Evolutionary conservation across 1,140 invertebrate genomes (phyloP).

Genomic region (Drosophila nigromelanica): DNA sequence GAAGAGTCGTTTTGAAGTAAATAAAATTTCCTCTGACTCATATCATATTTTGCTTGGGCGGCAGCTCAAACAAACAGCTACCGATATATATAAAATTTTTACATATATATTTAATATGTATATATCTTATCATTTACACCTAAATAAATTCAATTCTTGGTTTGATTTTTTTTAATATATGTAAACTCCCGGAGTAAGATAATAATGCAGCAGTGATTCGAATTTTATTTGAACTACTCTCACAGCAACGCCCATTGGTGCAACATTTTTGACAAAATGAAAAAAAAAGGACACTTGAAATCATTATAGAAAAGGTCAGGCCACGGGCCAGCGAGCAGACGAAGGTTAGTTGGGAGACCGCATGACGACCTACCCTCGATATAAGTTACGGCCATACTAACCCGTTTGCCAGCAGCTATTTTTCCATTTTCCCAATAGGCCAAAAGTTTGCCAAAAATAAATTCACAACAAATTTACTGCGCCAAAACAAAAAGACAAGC

Average conservation of each 20-base stretch:
- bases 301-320: constrained; percentile 42
- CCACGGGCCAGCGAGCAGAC: constrained; percentile 30
- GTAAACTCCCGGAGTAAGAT: constrained; percentile 13
- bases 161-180: constrained; percentile 2
- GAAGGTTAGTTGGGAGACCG: constrained; percentile 40
- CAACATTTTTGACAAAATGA: constrained; percentile 33
- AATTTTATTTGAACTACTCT: constrained; percentile 22
- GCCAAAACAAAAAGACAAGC: constrained; percentile 34
- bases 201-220: constrained; percentile 31
- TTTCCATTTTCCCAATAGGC: constrained; percentile 43
- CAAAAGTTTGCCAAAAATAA: constrained; percentile 56
- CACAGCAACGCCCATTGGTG: constrained; percentile 12
- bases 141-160: constrained; percentile 25
- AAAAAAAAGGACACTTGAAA: constrained; percentile 31
- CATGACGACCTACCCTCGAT: constrained; percentile 19
- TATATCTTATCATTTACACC: constrained; percentile 2
- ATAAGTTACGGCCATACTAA: constrained; percentile 40
- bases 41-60: not conserved
- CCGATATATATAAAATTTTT: not conserved
- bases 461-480: constrained; percentile 49
- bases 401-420: constrained; percentile 30
- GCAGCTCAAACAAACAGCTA: constrained; percentile 11
- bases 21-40: constrained; percentile 15
- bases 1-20: not conserved
- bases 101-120: not conserved